Evolutionary conservation across 2,113 vertebrate species (phyloP).

Genomic region (Chloebia gouldiae): DNA sequence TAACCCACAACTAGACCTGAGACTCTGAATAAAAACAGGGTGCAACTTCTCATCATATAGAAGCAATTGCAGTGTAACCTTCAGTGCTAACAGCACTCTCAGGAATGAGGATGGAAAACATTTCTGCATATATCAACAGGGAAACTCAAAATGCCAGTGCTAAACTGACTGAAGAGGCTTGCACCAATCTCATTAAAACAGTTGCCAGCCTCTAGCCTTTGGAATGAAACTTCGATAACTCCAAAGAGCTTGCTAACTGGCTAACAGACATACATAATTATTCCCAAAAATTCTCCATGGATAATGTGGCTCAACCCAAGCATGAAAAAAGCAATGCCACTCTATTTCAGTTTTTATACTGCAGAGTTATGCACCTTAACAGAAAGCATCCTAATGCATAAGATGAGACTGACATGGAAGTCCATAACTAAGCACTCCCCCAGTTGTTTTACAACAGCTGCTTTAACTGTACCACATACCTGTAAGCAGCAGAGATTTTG

Average conservation of each 20-base stretch:
- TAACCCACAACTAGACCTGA: neutral
- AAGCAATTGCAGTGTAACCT: neutral
- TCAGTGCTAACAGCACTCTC: neutral
- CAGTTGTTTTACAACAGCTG: neutral
- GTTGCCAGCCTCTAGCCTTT: neutral
- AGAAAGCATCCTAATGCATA: neutral
- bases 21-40: neutral
- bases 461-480: neutral
- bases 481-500: neutral
- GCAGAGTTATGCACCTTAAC: neutral
- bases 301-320: neutral
- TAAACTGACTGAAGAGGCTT: neutral
- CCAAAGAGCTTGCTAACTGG: neutral
- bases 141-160: neutral
- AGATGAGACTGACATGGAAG: neutral
- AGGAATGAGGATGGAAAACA: neutral
- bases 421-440: neutral
- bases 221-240: neutral
- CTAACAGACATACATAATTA: neutral
- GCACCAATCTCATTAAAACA: neutral
- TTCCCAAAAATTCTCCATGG: neutral
- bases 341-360: neutral
- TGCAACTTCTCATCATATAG: neutral
- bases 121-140: neutral
- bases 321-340: neutral